Conservation (phyloP, 30 jellyfish, hydroid and myxozoan species). For the Clytia hemisphaerica region DNA sequence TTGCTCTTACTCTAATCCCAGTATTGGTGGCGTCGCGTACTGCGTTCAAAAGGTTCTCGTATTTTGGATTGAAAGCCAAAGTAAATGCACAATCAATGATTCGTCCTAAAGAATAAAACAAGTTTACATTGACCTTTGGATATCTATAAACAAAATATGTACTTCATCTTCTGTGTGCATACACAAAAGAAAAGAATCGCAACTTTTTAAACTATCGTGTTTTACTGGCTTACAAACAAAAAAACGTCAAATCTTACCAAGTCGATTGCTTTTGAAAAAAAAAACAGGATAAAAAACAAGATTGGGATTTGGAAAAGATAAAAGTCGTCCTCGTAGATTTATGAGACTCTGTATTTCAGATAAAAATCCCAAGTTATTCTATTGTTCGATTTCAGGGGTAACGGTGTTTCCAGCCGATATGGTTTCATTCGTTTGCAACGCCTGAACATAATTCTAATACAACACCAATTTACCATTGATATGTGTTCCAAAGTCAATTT, state of each 20-base stretch:
- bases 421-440: neutral
- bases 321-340: too few species aligned
- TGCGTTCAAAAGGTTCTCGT: constrained; percentile 81
- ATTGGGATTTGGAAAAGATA: neutral
- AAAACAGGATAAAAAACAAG: neutral
- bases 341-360: too few species aligned
- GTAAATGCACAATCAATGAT: constrained; percentile 97
- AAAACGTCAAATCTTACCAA: too few species aligned
- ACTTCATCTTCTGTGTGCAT: too few species aligned
- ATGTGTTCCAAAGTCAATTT: constrained; percentile 97
- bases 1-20: constrained; percentile 71
- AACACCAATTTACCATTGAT: constrained; percentile 56
- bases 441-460: neutral
- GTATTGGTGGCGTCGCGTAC: constrained; percentile 97
- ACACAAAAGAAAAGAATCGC: too few species aligned
- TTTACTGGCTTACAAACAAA: too few species aligned
- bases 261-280: too few species aligned
- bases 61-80: constrained; percentile 94
- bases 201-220: too few species aligned
- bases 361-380: too few species aligned
- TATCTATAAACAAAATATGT: too few species aligned
- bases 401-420: neutral
- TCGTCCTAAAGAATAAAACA: constrained; percentile 84
- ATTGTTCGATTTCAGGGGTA: too few species aligned
- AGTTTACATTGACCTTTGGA: too few species aligned